These are phyloP conservation scores for Arctopsyche grandis DNA, from an alignment of 1,140 invertebrate species.

Conservation along the genomic window DNA sequence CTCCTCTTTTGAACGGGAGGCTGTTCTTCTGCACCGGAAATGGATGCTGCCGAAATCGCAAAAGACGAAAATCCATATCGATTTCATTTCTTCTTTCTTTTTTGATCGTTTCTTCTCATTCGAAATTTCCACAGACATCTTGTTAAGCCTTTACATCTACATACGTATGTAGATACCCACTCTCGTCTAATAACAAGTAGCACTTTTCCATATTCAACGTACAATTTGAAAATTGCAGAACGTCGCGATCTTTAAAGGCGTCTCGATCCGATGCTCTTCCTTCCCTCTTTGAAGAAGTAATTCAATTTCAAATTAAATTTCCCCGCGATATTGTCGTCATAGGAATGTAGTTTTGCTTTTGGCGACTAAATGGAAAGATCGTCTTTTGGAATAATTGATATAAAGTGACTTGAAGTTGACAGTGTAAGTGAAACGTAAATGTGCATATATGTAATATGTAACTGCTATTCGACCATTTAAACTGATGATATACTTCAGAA, in stretches of 20 bases:
- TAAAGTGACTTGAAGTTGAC: no score
- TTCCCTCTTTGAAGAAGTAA: neutral
- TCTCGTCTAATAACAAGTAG: no score
- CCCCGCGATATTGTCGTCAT: neutral
- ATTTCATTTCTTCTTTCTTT: no score
- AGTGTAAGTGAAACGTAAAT: no score
- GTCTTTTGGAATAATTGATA: neutral
- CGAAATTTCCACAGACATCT: no score
- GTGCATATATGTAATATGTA: no score
- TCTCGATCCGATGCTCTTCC: neutral
- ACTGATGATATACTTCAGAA: no score
- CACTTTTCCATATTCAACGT: neutral
- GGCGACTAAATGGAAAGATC: neutral
- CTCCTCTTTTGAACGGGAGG: neutral
- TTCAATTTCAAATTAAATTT: neutral
- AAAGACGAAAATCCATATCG: neutral
- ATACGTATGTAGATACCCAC: no score
- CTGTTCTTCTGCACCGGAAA: neutral
- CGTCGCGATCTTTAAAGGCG: neutral
- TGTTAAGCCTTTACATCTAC: no score
- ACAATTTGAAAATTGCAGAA: neutral
- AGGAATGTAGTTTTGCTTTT: neutral
- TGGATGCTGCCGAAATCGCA: constrained; percentile 7
- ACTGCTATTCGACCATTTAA: no score
- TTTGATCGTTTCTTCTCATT: no score